A percentile compares a stretch with the other conserved stretches of the same genome.
phyloP scores from a whole-genome alignment of 2,888 invertebrate species.

The Ichneumoninae sp. region DNA sequence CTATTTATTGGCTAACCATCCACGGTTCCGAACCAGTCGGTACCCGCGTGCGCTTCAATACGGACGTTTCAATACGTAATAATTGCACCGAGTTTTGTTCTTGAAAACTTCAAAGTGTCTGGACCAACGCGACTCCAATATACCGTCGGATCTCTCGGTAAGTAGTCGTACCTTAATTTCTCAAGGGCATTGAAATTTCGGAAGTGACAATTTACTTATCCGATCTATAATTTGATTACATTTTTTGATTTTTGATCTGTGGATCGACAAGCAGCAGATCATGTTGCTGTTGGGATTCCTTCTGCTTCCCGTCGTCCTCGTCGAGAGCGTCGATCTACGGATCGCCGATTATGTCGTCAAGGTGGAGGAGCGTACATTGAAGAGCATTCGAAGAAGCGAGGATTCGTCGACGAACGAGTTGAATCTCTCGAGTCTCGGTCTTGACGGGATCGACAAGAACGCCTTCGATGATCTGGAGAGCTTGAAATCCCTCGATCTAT shows the following conservation, averaged over 20 bases:
- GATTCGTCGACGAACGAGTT: slow-evolving; percentile 45
- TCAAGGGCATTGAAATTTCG: background rate
- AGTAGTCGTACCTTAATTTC: background rate
- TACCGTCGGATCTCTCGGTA: slow-evolving; percentile 9
- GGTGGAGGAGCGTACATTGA: slow-evolving; percentile 68
- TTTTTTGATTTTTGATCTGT: background rate
- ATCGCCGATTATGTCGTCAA: slow-evolving; percentile 59
- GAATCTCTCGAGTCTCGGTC: slow-evolving; percentile 68
- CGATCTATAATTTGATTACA: background rate
- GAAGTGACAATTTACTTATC: background rate
- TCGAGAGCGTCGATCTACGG: slow-evolving; percentile 22
- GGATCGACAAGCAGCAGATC: background rate
- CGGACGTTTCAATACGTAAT: slow-evolving; percentile 4
- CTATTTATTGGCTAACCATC: slow-evolving; percentile 40
- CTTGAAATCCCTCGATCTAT: slow-evolving; percentile 69
- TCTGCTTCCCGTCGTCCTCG: slow-evolving; percentile 66
- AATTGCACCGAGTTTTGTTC: slow-evolving; percentile 13
- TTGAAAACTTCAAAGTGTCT: slow-evolving; percentile 13
- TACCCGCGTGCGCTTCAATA: slow-evolving; percentile 4
- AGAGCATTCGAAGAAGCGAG: slow-evolving; percentile 44
- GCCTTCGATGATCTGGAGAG: slow-evolving; percentile 70
- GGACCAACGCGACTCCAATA: slow-evolving; percentile 20
- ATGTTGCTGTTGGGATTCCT: slow-evolving; percentile 64
- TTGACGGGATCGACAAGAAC: slow-evolving; percentile 67
- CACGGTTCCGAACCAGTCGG: slow-evolving; percentile 21